Evolutionary conservation across 2,888 invertebrate species (phyloP), one percentile per base, ranked within the genome.

Genomic region (Parelbella ahira): DNA sequence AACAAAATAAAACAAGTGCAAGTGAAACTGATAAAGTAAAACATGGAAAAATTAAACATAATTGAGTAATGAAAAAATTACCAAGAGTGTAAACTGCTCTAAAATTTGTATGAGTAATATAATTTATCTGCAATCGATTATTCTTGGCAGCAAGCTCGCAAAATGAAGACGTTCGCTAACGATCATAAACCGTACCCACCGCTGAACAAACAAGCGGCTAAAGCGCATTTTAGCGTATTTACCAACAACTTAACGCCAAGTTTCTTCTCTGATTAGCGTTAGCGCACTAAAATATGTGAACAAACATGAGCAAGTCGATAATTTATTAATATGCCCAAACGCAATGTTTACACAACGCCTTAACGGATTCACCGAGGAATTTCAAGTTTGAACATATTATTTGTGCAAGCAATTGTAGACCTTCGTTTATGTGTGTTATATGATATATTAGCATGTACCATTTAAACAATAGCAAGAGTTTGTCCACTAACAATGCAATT

Each of bases 241-340:
- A 55, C 59, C 47, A 38, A 64, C 60, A 56, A 72, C 68, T 79
- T 78, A 76, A 62, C 71, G 56, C 53, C 43, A 48, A 72, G 73
- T 78, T 78, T 77, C 70, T 64, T 64, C 58, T 52, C 48, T 66
- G 51, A 67, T 80, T 81, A 81, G 61, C 71, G 59, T 53, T 50
- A 50, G 54, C 49, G 55, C 61, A 71, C 79, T 80, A 80, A 79
- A 77, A 78, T 62, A 56, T 61, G 51, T 57, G 55, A 55, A 54
- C 64, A 73, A 74, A 77, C 63, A 66, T 37, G 44, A 52, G 53
- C 50, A 50, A 60, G 48, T 52, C 55, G 68, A 71, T 79, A 73
- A 77, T 77, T 72, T 73, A 73, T 76, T 74, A 70, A 71, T 73
- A 74, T 58, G 58, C 67, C 62, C 65, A 68, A 70, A 69, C 52